Conservation (phyloP, 1,140 invertebrate species). For the Centruroides vittatus region DNA sequence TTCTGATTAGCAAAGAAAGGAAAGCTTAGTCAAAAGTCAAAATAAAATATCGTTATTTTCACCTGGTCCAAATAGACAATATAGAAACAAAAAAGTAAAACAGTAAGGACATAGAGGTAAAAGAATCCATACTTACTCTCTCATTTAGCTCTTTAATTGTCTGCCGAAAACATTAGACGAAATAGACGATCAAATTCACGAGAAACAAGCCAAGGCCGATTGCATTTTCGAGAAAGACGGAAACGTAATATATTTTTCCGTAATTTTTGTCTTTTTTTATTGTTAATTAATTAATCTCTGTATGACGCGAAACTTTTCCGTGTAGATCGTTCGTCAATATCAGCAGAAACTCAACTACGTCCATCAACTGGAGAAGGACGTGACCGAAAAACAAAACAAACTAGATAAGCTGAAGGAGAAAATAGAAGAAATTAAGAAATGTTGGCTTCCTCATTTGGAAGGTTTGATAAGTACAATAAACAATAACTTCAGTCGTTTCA, state of each 20-base stretch:
- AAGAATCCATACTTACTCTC: too few relatives aligned
- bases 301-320: too few relatives aligned
- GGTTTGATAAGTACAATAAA: slow-evolving; percentile 50
- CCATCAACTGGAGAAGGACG: slow-evolving; percentile 32
- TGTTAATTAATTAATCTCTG: too few relatives aligned
- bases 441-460: slow-evolving; percentile 50
- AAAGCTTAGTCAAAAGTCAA: too few relatives aligned
- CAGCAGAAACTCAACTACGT: slow-evolving; percentile 35
- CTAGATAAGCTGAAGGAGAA: slow-evolving; percentile 36
- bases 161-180: slow-evolving; percentile 40
- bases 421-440: slow-evolving; percentile 31
- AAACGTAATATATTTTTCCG: neutral
- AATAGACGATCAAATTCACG: slow-evolving; percentile 44
- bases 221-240: neutral
- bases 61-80: too few relatives aligned
- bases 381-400: slow-evolving; percentile 31
- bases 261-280: neutral
- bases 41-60: too few relatives aligned
- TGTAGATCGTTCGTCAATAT: slow-evolving; percentile 3
- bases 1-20: too few relatives aligned
- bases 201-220: slow-evolving; percentile 28
- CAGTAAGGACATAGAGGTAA: too few relatives aligned
- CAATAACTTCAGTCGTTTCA: slow-evolving; percentile 53
- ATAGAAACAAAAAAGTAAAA: too few relatives aligned
- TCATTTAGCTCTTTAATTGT: slow-evolving; percentile 8